Evolutionary conservation across 2,113 vertebrate species (phyloP).

Genomic region (Columba janthina): DNA sequence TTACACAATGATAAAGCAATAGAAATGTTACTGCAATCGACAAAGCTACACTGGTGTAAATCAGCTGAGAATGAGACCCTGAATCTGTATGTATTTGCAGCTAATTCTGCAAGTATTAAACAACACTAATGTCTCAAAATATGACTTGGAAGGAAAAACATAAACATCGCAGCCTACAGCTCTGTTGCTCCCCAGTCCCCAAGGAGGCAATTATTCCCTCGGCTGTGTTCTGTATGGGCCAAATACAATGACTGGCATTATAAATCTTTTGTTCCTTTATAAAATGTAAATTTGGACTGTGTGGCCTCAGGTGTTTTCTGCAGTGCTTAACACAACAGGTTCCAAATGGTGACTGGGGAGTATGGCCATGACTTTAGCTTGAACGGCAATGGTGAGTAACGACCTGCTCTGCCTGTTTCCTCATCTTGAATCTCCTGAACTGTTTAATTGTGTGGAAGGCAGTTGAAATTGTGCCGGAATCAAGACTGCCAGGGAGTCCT

Average conservation of each 20-base stretch:
- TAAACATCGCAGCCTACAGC: constrained; percentile 7
- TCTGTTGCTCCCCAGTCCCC: not conserved
- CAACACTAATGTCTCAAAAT: not conserved
- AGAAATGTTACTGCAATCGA: not conserved
- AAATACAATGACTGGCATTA: not conserved
- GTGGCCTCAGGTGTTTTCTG: not conserved
- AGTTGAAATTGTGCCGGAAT: not conserved
- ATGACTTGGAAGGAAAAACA: not conserved
- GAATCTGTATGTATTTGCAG: not conserved
- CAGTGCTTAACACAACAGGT: not conserved
- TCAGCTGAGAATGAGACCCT: not conserved
- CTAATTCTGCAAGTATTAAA: constrained; percentile 13
- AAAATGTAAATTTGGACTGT: not conserved
- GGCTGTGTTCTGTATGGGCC: not conserved
- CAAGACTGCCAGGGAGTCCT: not conserved
- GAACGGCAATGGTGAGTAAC: not conserved
- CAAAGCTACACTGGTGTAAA: not conserved
- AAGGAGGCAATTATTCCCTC: not conserved
- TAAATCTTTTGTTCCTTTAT: constrained; percentile 1
- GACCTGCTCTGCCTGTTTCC: not conserved
- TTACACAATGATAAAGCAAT: not conserved
- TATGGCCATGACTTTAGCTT: not conserved
- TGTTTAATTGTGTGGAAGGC: not conserved
- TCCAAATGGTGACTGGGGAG: not conserved
- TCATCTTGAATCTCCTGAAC: not conserved